Percentiles rank a stretch among this genome's conserved stretches.
These are phyloP conservation scores for Epizoanthus illoricatus DNA, from an alignment of 92 coral and sea anemone species.

Conservation along the genomic window DNA sequence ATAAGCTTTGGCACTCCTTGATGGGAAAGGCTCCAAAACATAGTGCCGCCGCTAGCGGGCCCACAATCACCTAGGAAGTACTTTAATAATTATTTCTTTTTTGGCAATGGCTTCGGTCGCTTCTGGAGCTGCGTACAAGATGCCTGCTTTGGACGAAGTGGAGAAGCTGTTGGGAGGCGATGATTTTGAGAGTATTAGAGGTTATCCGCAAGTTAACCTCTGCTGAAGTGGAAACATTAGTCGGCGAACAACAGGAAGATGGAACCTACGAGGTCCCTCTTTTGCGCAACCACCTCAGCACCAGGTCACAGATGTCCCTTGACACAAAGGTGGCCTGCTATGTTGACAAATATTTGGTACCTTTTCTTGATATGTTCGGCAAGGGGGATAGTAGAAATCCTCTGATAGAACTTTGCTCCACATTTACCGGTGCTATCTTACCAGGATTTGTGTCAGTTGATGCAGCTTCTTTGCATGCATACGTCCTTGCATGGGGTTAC, in stretches of 20 bases:
- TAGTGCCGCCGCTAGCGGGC: no score
- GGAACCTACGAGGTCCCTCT: constrained; percentile 22
- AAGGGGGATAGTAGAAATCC: constrained; percentile 4
- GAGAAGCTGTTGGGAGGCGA: no score
- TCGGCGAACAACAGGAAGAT: constrained; percentile 3
- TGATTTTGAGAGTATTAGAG: not conserved
- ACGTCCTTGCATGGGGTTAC: constrained; percentile 4
- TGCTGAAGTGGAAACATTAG: not conserved
- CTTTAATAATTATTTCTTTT: no score
- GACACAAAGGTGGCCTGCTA: not conserved
- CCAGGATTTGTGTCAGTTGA: not conserved
- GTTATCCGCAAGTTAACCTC: constrained; percentile 2
- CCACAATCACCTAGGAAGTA: no score
- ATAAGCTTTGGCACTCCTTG: no score
- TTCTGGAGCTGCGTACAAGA: no score
- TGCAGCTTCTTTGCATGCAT: not conserved
- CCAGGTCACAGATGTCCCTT: not conserved
- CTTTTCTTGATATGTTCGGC: not conserved
- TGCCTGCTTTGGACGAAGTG: no score
- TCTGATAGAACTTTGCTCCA: not conserved
- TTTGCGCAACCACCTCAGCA: not conserved
- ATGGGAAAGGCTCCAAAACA: no score
- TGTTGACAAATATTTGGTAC: not conserved
- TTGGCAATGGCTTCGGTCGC: no score
- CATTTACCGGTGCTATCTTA: not conserved